Evolutionary conservation across 1,140 invertebrate species (phyloP), one percentile per base, ranked within the genome.

Genomic region (Prorops nasuta): DNA sequence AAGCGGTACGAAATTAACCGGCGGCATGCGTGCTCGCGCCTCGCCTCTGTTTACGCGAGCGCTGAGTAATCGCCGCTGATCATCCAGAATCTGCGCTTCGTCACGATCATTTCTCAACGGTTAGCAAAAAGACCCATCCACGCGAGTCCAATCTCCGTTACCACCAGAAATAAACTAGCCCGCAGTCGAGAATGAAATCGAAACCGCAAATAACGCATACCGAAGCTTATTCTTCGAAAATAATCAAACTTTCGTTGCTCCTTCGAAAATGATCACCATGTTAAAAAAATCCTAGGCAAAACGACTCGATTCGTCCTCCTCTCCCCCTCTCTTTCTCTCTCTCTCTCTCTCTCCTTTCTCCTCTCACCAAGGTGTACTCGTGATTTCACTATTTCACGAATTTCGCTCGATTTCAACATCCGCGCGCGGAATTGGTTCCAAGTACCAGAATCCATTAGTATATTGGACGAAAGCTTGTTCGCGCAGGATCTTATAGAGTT

Each of bases 41-140:
- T n/a, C n/a, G n/a, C n/a, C n/a, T 3, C 18, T 56, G 58, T 61
- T 61, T 61, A 56, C 54, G 44, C 51, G 40, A 39, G 40, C 36
- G 37, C 43, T 45, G 56, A 52, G 54, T 54, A 57, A 64, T 64
- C 55, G 49, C 44, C 32, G 44, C 34, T 50, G 51, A 53, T 42
- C 24, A 53, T 42, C 34, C 46, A 40, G 37, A 48, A 50, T 41
- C n/a, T n/a, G n/a, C n/a, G n/a, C n/a, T n/a, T n/a, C n/a, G n/a
- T n/a, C n/a, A n/a, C n/a, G n/a, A n/a, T n/a, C n/a, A n/a, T n/a
- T n/a, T n/a, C n/a, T n/a, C n/a, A n/a, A n/a, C n/a, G n/a, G n/a
- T n/a, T n/a, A n/a, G n/a, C n/a, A n/a, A n/a, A n/a, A n/a, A n/a
- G n/a, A n/a, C n/a, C n/a, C n/a, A n/a, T n/a, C n/a, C n/a, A n/a